phyloP scores from a whole-genome alignment of 2,888 invertebrate species.

The Theretra japonica region DNA sequence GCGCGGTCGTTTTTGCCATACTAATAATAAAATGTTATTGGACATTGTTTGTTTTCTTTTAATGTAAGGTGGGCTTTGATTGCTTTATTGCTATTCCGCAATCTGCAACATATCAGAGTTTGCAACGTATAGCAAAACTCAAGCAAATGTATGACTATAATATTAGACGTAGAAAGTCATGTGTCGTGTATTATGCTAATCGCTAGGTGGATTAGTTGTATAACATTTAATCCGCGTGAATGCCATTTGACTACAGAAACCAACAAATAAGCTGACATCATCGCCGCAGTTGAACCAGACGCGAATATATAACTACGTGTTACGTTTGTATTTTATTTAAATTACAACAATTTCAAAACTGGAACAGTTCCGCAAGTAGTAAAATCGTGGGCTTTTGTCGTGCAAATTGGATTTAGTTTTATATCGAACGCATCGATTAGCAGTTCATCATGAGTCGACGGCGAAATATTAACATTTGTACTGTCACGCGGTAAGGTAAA shows the following conservation, averaged over 20 bases:
- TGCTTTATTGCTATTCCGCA: not conserved
- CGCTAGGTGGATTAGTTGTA: conserved; percentile 50
- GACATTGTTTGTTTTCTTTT: not conserved
- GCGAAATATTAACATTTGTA: conserved; percentile 44
- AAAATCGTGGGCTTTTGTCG: conserved; percentile 35
- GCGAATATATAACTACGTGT: conserved; percentile 19
- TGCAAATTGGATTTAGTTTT: conserved; percentile 23
- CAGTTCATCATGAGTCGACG: conserved; percentile 45
- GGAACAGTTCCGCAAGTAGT: conserved; percentile 40
- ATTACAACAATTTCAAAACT: conserved; percentile 35
- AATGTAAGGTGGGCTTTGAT: not conserved
- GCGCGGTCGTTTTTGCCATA: not conserved
- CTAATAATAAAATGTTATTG: not conserved
- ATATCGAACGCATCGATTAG: conserved; percentile 36
- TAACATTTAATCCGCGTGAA: conserved; percentile 49
- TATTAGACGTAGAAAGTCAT: conserved; percentile 8
- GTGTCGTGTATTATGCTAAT: conserved; percentile 40
- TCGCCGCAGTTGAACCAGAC: conserved; percentile 34
- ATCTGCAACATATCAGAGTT: not conserved
- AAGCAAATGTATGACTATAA: not conserved
- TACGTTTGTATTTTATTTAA: conserved; percentile 21
- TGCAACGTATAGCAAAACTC: not conserved
- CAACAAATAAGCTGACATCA: conserved; percentile 51
- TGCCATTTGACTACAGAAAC: conserved; percentile 40
- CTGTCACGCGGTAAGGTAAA: conserved; percentile 36